phyloP scores from a whole-genome alignment of 2,888 invertebrate genomes.

The Thymelicus lineola region DNA sequence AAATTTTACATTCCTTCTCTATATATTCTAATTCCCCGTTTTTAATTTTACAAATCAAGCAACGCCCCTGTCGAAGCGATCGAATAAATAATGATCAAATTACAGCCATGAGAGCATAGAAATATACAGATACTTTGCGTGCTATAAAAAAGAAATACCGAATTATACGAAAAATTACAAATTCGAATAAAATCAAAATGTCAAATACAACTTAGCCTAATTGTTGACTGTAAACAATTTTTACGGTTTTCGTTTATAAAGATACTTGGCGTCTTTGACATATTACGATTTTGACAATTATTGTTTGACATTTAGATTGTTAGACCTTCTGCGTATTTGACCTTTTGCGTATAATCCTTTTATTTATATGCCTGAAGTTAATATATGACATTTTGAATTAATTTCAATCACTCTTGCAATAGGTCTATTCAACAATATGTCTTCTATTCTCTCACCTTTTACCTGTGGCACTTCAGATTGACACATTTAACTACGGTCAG shows the following conservation, averaged over 20 bases:
- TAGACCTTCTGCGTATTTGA: too few relatives aligned
- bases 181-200: too few relatives aligned
- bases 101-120: constrained; percentile 42
- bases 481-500: constrained; percentile 14
- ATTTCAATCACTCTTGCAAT: neutral
- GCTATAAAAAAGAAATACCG: neutral
- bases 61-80: constrained; percentile 61
- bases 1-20: neutral
- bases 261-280: too few relatives aligned
- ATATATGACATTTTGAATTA: neutral
- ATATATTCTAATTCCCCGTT: neutral
- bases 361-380: neutral
- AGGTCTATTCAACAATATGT: too few relatives aligned
- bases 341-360: too few relatives aligned
- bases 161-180: too few relatives aligned
- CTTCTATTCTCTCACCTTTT: constrained; percentile 40
- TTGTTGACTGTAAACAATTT: too few relatives aligned
- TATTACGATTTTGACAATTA: too few relatives aligned
- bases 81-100: constrained; percentile 60
- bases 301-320: too few relatives aligned
- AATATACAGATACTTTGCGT: constrained; percentile 31
- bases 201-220: too few relatives aligned
- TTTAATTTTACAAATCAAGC: constrained; percentile 42
- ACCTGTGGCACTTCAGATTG: constrained; percentile 31
- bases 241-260: too few relatives aligned